A percentile compares a stretch with the other conserved stretches of the same genome.
Conservation (phyloP, 64 coral and sea anemone species). For the Platygyra sinensis region DNA sequence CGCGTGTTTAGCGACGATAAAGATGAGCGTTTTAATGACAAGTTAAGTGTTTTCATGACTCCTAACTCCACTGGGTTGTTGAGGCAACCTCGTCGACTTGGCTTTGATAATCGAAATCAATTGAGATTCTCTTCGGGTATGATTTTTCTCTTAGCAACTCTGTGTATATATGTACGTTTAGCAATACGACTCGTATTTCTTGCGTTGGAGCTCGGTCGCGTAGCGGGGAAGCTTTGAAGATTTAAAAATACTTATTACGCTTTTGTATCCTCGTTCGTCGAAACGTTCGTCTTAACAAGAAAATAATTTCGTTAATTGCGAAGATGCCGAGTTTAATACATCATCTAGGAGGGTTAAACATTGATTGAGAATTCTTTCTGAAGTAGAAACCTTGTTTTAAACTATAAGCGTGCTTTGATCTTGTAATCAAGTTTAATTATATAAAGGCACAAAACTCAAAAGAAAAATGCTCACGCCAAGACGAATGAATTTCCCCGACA, state of each 20-base stretch:
- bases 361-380: not conserved
- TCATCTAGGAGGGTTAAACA: not conserved
- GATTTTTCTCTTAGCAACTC: slow-evolving; percentile 29
- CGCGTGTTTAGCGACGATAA: not conserved
- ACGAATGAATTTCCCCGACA: not conserved
- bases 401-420: not conserved
- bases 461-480: not conserved
- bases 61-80: slow-evolving; percentile 1
- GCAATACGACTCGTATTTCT: not conserved
- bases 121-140: slow-evolving; percentile 4
- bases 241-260: not conserved
- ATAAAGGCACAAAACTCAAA: not conserved
- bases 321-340: not conserved
- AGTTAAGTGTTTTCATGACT: not conserved
- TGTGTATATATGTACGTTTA: not conserved
- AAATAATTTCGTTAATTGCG: not conserved
- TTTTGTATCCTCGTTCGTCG: not conserved
- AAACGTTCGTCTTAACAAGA: not conserved
- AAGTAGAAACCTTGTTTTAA: not conserved
- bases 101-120: slow-evolving; percentile 7
- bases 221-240: not conserved
- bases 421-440: slow-evolving; percentile 7
- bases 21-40: not conserved
- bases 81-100: slow-evolving; percentile 21
- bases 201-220: not conserved